phyloP scores from a whole-genome alignment of 2,888 invertebrate genomes.

The Drosophila paucipuncta region DNA sequence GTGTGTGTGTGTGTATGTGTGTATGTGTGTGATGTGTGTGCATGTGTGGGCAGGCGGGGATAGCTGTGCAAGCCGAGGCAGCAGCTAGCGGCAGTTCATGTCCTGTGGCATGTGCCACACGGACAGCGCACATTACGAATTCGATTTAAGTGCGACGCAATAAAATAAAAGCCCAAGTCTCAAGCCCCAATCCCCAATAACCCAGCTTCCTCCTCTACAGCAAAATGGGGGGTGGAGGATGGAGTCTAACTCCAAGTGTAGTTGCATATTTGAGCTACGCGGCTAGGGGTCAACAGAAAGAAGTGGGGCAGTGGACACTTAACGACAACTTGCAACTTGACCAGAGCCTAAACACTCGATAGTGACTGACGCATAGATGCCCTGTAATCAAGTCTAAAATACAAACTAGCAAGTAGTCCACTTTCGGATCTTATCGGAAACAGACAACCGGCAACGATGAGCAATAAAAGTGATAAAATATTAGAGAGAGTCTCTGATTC shows the following conservation, averaged over 20 bases:
- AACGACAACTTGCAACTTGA: constrained; percentile 43
- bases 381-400: background rate
- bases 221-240: background rate
- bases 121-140: constrained; percentile 66
- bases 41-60: background rate
- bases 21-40: constrained; percentile 18
- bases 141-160: constrained; percentile 76
- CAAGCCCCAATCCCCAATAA: background rate
- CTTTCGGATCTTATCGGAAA: background rate
- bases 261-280: constrained; percentile 22
- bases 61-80: constrained; percentile 27
- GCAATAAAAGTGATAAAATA: too few relatives aligned
- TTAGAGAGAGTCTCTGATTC: background rate
- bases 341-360: background rate
- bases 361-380: background rate
- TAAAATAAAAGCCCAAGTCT: constrained; percentile 70
- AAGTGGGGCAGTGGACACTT: constrained; percentile 12
- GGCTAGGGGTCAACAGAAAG: background rate
- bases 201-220: background rate
- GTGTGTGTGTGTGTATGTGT: constrained; percentile 10
- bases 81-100: constrained; percentile 16
- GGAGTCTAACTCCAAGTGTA: constrained; percentile 19
- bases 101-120: constrained; percentile 45
- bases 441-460: background rate
- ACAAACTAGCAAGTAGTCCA: background rate